Evolutionary conservation across 2,888 invertebrate species (phyloP).

Genomic region (Ceriagrion tenellum): DNA sequence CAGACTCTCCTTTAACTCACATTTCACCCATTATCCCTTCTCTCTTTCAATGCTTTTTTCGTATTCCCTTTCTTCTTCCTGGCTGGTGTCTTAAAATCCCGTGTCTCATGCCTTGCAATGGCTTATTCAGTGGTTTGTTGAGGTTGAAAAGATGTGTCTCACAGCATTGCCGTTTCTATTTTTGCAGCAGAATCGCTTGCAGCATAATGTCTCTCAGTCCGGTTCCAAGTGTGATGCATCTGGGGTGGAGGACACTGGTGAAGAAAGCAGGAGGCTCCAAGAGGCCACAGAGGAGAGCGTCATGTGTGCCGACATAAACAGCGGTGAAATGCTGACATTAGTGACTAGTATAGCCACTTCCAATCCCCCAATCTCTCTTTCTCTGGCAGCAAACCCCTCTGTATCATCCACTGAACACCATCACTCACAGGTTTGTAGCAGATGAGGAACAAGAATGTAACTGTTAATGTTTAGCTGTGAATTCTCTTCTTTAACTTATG

Average conservation of each 20-base stretch:
- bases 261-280: neutral
- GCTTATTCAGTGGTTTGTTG: too few relatives aligned
- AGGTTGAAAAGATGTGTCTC: too few relatives aligned
- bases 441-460: neutral
- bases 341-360: constrained; percentile 44
- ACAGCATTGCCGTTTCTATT: neutral
- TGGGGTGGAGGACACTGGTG: neutral
- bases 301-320: neutral
- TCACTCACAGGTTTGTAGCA: neutral
- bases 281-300: constrained; percentile 5
- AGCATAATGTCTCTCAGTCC: neutral
- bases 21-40: too few relatives aligned
- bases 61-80: too few relatives aligned
- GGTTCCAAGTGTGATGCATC: neutral
- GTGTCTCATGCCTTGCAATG: too few relatives aligned
- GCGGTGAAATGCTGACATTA: constrained; percentile 48
- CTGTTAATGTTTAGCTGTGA: too few relatives aligned
- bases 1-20: too few relatives aligned
- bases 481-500: too few relatives aligned
- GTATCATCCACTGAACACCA: constrained; percentile 30
- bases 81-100: too few relatives aligned
- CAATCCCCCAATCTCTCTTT: constrained; percentile 5
- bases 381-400: neutral
- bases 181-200: neutral
- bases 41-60: too few relatives aligned